Evolutionary conservation across 1,140 invertebrate genomes (phyloP).

Genomic region (Phenacoccus solenopsis): DNA sequence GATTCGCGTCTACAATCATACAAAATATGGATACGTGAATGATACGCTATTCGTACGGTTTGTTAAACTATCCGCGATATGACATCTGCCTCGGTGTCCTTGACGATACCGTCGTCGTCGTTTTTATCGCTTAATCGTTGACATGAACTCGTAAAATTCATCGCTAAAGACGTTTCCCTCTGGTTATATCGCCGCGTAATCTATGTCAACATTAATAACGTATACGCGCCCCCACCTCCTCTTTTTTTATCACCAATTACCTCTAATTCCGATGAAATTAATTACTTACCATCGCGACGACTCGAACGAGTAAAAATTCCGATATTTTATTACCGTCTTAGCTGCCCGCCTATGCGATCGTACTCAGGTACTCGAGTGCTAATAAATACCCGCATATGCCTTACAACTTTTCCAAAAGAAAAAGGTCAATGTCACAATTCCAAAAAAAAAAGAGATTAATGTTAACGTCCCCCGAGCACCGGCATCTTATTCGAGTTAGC

Average conservation of each 20-base stretch:
- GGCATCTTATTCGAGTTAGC: not conserved
- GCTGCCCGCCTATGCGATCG: no score
- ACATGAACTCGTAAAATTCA: not conserved
- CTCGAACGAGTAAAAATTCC: no score
- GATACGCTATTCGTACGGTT: not conserved
- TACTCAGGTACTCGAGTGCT: not conserved
- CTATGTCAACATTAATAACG: no score
- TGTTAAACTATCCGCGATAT: not conserved
- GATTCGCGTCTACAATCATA: constrained; percentile 65
- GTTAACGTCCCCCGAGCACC: not conserved
- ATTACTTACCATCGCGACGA: no score
- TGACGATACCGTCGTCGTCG: not conserved
- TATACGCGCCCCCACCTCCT: no score
- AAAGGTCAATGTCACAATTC: constrained; percentile 8
- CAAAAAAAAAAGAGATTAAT: not conserved
- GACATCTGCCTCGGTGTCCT: constrained; percentile 5
- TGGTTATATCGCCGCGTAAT: no score
- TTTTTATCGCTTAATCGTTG: not conserved
- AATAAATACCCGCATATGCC: not conserved
- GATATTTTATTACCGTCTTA: no score
- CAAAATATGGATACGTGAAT: not conserved
- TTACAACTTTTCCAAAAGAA: not conserved
- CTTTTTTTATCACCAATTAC: no score
- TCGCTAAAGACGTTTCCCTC: not conserved
- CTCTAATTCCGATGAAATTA: no score